A percentile compares a stretch with the other conserved stretches of the same genome.
Conservation (phyloP, 2,888 invertebrate genomes). For the Mythimna albipuncta region DNA sequence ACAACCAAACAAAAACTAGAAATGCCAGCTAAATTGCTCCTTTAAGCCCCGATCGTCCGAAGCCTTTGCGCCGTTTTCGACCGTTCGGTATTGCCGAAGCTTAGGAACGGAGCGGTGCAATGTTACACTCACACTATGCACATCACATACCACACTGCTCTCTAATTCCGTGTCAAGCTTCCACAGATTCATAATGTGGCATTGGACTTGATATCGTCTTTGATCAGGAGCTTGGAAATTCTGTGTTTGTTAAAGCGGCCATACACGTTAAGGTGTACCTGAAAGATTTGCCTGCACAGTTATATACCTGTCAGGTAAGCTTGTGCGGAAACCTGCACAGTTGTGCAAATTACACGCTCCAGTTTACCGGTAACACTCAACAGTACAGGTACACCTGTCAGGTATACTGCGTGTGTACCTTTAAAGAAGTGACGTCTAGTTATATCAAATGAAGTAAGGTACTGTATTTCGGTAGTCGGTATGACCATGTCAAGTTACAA, state of each 20-base stretch:
- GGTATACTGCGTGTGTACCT: no score
- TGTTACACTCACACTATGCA: conserved; percentile 24
- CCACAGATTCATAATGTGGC: conserved; percentile 31
- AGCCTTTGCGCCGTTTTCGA: conserved; percentile 7
- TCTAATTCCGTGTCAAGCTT: conserved; percentile 13
- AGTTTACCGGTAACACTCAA: no score
- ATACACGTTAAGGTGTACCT: no score
- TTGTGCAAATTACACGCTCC: no score
- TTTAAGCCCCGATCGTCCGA: conserved; percentile 3
- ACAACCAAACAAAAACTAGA: neutral
- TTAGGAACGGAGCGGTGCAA: conserved; percentile 13
- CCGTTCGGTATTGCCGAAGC: conserved; percentile 15
- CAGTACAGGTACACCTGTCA: no score
- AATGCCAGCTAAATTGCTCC: conserved; percentile 26
- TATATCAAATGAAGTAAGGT: neutral
- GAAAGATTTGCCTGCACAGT: no score
- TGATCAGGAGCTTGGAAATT: neutral
- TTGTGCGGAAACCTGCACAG: no score
- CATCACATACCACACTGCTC: conserved; percentile 16
- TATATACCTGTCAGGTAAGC: no score
- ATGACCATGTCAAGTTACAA: neutral
- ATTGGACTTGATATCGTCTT: neutral
- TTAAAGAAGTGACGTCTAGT: neutral
- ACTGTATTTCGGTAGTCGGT: neutral
- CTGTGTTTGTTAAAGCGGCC: neutral